Conservation (phyloP, 2,113 vertebrate species). For the Acrocephalus kingi region DNA sequence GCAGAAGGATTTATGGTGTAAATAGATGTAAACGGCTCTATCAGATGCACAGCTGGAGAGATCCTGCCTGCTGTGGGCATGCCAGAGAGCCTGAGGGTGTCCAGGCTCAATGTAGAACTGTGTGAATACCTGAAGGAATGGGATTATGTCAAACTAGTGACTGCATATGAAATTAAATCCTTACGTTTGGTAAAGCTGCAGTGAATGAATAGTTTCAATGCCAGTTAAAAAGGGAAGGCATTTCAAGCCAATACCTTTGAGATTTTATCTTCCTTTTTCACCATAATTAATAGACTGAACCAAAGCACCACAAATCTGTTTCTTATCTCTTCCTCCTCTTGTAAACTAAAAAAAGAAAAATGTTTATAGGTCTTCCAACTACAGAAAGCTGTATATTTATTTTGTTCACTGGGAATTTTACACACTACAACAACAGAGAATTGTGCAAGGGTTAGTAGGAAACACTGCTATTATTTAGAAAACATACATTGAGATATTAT, state of each 20-base stretch:
- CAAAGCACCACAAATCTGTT: not conserved
- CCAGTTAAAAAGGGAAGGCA: not conserved
- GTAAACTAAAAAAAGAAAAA: not conserved
- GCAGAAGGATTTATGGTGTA: not conserved
- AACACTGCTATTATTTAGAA: not conserved
- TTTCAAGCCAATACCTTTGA: not conserved
- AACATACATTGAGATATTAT: not conserved
- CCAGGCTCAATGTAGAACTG: not conserved
- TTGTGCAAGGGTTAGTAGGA: not conserved
- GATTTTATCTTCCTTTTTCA: not conserved
- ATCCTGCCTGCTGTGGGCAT: not conserved
- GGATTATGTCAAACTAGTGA: not conserved
- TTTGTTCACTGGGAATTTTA: not conserved
- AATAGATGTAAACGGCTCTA: not conserved
- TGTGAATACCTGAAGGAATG: fast-evolving
- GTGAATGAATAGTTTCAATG: not conserved
- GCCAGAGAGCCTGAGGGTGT: not conserved
- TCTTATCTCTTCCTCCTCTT: not conserved
- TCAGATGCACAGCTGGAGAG: not conserved
- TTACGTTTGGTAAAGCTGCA: not conserved
- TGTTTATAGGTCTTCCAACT: not conserved
- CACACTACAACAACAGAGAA: not conserved
- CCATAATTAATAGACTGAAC: not conserved
- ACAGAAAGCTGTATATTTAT: not conserved
- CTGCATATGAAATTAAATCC: not conserved